Base-by-base conservation (phyloP, 2,113 vertebrate genomes). In the Sinocyclocheilus anophthalmus region DNA sequence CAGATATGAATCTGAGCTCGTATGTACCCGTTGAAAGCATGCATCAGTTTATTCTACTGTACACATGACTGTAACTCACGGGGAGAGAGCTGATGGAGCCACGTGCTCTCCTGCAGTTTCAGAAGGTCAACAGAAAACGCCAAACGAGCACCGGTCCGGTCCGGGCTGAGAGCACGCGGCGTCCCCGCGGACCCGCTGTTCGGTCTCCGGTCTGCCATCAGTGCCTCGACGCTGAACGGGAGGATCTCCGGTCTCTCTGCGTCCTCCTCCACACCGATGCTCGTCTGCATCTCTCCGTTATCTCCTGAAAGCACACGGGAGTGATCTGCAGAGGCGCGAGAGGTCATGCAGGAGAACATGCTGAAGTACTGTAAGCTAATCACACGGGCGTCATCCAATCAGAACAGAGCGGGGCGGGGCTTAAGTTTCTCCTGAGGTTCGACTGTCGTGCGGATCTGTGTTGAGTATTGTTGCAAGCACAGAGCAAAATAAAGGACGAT, bases 211-310 rank as follows among this genome's bases (percentile, higher is more conserved):
- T 45, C 42, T 45, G 42, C 42, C 97, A 99, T 99, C 86, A 99
- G 95, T 18, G 97, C 97, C 92, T 99, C 97, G 70, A 98, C 97
- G 90, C 97, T 99, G 93, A 99, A 99, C 12, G 97, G 97, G 79
- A 99, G 92, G 0, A 96, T 95, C 0, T 96, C 97, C 79, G 97
- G 95, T 90, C 97, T 97, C 84, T 92, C 90, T 24, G 86, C 90
- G 79, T 97, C 97, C 85, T 96, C 95, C 1, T 95, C 93, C 11
- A 95, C 88, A 55, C 92, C 94, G 90, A 93, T 90, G 81, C 90
- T 93, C 85, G 92, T 95, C 89, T 95, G 94, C 95, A 93, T 94
- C 84, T 92, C 92, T 90, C 86, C 93, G 94, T 93, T 93, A 91
- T 92, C 85, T 91, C 94, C 90, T 89, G 93, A 73, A 90, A 89